Evolutionary conservation across 2,888 invertebrate genomes (phyloP).

Genomic region (Automeris io): DNA sequence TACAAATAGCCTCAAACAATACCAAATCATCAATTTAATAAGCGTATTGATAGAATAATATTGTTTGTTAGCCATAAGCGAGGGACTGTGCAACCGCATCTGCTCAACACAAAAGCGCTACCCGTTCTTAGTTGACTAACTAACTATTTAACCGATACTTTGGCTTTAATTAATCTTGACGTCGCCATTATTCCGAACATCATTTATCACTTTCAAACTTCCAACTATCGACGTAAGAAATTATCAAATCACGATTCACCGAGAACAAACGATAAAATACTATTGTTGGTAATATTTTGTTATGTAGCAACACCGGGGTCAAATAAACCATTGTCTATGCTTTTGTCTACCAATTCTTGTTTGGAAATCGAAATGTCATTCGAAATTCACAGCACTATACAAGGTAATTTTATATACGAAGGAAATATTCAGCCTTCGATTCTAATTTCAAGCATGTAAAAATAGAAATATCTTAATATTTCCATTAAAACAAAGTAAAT

Average conservation of each 20-base stretch:
- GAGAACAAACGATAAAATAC: constrained; percentile 23
- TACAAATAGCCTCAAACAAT: constrained; percentile 12
- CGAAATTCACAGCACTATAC: background rate
- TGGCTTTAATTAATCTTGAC: constrained; percentile 73
- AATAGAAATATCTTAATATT: too few relatives aligned
- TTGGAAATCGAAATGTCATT: constrained; percentile 25
- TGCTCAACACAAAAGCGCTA: constrained; percentile 42
- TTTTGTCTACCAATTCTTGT: constrained; percentile 36
- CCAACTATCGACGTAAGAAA: constrained; percentile 45
- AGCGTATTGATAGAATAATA: constrained; percentile 10
- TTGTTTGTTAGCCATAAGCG: constrained; percentile 9
- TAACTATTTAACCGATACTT: constrained; percentile 69
- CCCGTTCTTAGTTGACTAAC: constrained; percentile 55
- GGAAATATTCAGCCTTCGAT: too few relatives aligned
- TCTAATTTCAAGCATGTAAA: too few relatives aligned
- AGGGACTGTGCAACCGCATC: constrained; percentile 15
- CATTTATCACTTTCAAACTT: constrained; percentile 68
- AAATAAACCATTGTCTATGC: constrained; percentile 23
- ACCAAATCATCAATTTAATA: constrained; percentile 4
- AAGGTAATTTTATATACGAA: too few relatives aligned
- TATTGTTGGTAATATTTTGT: constrained; percentile 33
- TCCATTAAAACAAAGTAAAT: too few relatives aligned
- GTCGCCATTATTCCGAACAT: constrained; percentile 57
- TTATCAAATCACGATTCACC: constrained; percentile 38
- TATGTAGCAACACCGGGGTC: constrained; percentile 36